Conservation (phyloP, 2,888 invertebrate species). For the Archips crataeganus region DNA sequence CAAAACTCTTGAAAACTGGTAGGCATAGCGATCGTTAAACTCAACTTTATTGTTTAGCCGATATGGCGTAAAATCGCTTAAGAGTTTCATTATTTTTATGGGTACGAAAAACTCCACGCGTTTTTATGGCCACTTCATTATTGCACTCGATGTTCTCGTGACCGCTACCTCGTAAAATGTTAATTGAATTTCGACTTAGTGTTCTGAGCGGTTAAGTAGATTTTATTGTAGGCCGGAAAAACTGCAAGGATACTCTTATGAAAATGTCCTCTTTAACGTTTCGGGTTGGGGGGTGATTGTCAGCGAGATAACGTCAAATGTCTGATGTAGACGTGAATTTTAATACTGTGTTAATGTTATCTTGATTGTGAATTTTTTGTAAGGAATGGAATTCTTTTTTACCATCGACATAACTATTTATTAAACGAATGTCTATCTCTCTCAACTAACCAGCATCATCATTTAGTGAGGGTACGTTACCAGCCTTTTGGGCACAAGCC, state of each 20-base stretch:
- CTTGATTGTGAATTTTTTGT: neutral
- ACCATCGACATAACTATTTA: too few species aligned
- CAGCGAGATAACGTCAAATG: neutral
- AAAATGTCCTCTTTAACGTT: conserved; percentile 27
- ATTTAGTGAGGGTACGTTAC: too few species aligned
- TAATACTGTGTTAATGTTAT: neutral
- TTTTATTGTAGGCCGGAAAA: conserved; percentile 37
- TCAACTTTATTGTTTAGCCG: conserved; percentile 36
- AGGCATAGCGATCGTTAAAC: conserved; percentile 23
- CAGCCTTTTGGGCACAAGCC: too few species aligned
- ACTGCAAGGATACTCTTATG: conserved; percentile 39
- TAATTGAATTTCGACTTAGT: conserved; percentile 43
- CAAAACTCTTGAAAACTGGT: conserved; percentile 17
- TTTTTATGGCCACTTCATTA: conserved; percentile 42
- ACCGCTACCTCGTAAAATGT: conserved; percentile 40
- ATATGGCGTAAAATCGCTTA: conserved; percentile 38
- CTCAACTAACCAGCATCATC: too few species aligned
- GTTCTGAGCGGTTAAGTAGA: conserved; percentile 32
- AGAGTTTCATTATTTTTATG: conserved; percentile 39
- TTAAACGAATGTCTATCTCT: too few species aligned
- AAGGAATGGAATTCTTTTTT: too few species aligned
- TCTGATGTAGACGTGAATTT: neutral
- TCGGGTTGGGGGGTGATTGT: conserved; percentile 17
- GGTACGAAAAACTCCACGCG: conserved; percentile 39
- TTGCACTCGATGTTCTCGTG: conserved; percentile 40